Base-by-base conservation (phyloP, 2,888 invertebrate genomes). In the Calliopum simillimum region DNA sequence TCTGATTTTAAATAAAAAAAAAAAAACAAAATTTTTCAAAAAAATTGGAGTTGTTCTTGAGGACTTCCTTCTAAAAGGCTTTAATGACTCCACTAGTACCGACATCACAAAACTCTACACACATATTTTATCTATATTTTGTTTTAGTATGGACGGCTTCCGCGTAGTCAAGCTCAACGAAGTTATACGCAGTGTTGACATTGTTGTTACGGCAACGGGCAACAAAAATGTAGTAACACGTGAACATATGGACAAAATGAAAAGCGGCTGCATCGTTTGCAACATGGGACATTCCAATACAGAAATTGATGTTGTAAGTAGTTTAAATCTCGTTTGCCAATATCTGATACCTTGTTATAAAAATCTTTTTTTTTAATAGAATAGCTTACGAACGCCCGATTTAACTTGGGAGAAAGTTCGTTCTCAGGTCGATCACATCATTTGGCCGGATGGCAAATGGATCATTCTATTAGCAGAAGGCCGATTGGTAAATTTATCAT, bases 241-340 rank as follows among this genome's bases (percentile, higher is more conserved):
- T 4, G 96, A 97, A 77, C 96, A 97, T 83, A 96, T 97, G 96
- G 97, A 98, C 85, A 93, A 96, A 79, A 95, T 97, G 95, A 97
- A 96, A 87, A 96, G 94, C 84, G 97, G 97, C 44, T 96, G 96
- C 84, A 94, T 97, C 69, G 92, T 98, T 2, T 97, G 97, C 86
- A 98, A 98, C 87, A 98, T 98, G 97, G 97, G 97, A 0, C 97
- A 98, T 87, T 97, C 96, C 75, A 97, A 98, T 86, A 97, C 97
- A 0, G 97, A 98, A 89, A 95, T 95, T 78, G 97, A 97, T 87
- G 96, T 97, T 76, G 65, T 47, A 49, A 41, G 67, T 67, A 19
- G 8, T 46, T 62, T 1, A 5, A 14, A 13, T n/a, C n/a, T n/a
- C n/a, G n/a, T n/a, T n/a, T n/a, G n/a, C n/a, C n/a, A n/a, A n/a